A percentile compares a stretch with the other conserved stretches of the same genome.
These are phyloP conservation scores for Macrostomum lignano DNA, from an alignment of 1,140 invertebrate genomes.

Conservation along the genomic window DNA sequence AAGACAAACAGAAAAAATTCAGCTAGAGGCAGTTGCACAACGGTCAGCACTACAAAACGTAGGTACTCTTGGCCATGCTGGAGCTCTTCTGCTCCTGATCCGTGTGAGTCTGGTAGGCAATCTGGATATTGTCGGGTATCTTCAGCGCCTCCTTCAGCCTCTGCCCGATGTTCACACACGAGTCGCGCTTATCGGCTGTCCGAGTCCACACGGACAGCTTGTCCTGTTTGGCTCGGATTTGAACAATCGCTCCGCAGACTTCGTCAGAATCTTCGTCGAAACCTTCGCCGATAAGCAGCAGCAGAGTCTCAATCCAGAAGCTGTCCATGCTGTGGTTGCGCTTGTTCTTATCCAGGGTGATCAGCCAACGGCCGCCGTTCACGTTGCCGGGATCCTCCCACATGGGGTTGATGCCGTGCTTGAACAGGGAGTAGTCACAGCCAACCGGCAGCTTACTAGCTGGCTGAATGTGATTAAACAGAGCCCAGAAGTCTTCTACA, in stretches of 20 bases:
- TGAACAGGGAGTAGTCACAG: constrained; percentile 82
- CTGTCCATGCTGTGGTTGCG: constrained; percentile 50
- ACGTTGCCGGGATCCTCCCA: constrained; percentile 80
- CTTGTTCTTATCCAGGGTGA: constrained; percentile 55
- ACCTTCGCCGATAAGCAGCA: constrained; percentile 67
- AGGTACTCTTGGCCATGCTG: no score
- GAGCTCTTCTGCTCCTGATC: no score
- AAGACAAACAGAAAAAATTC: no score
- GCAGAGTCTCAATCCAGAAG: constrained; percentile 39
- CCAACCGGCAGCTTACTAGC: constrained; percentile 59
- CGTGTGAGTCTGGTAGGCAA: no score
- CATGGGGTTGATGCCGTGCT: constrained; percentile 75
- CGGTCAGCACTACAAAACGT: no score
- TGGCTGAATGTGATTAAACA: constrained; percentile 75
- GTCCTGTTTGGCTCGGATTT: constrained; percentile 51
- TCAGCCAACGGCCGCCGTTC: constrained; percentile 69
- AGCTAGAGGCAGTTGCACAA: no score
- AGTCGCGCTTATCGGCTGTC: no score
- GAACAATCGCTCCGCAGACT: constrained; percentile 63
- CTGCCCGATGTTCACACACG: no score
- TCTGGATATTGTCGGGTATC: no score
- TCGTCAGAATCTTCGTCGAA: constrained; percentile 57
- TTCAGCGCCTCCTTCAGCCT: no score
- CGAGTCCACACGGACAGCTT: constrained; percentile 70
- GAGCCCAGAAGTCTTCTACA: constrained; percentile 93